Conservation (phyloP, 2,113 vertebrate species). For the Etia nguti region DNA sequence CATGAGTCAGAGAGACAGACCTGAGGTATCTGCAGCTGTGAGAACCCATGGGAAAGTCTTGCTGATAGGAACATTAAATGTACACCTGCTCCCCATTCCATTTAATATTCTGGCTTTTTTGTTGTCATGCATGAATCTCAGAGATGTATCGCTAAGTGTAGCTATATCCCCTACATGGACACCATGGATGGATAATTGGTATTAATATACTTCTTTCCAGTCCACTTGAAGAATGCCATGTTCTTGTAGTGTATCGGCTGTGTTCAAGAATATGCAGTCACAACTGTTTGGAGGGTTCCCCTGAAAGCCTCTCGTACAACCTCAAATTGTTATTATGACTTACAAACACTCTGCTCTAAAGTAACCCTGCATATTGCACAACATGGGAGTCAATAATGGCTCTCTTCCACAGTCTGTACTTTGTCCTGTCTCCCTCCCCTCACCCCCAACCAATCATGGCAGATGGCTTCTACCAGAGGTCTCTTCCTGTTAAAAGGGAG, state of each 20-base stretch:
- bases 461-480: neutral
- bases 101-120: neutral
- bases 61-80: conserved; percentile 34
- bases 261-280: neutral
- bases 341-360: neutral
- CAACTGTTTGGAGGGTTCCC: neutral
- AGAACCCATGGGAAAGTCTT: conserved; percentile 22
- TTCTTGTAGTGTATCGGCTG: neutral
- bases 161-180: neutral
- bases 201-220: neutral
- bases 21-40: conserved; percentile 29
- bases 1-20: neutral
- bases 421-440: neutral
- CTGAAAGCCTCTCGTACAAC: neutral
- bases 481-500: neutral
- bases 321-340: neutral
- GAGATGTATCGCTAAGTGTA: neutral
- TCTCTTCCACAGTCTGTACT: neutral
- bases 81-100: conserved; percentile 29
- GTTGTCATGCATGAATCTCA: neutral
- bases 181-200: neutral
- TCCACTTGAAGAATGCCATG: neutral
- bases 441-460: neutral
- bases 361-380: neutral
- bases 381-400: neutral